Evolutionary conservation across 2,113 vertebrate genomes (phyloP).

Genomic region (Carassius carassius): DNA sequence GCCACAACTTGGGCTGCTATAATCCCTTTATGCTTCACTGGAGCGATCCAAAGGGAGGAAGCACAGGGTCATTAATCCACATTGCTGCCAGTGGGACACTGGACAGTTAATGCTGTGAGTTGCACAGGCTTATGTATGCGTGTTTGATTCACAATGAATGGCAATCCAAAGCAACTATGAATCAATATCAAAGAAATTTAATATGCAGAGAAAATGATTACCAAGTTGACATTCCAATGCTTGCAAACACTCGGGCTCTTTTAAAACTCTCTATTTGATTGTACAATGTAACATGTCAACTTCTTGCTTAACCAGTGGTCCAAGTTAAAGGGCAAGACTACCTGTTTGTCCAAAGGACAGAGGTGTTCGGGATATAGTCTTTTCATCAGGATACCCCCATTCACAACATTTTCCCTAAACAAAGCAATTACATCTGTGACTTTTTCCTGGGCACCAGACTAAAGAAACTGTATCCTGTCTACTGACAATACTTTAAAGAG

Average conservation of each 20-base stretch:
- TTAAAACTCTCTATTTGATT: background rate
- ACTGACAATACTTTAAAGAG: background rate
- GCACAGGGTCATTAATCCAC: constrained; percentile 71
- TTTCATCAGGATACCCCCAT: background rate
- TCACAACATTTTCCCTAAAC: background rate
- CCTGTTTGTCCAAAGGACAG: background rate
- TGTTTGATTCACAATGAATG: background rate
- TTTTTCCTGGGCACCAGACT: background rate
- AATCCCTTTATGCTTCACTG: constrained; percentile 77
- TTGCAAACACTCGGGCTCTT: background rate
- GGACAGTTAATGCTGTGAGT: constrained; percentile 11
- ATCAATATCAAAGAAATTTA: background rate
- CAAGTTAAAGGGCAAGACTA: background rate
- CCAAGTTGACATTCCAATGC: background rate
- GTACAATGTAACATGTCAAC: no score
- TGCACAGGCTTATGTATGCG: background rate
- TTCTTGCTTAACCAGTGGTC: background rate
- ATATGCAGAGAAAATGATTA: no score
- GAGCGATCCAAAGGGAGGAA: constrained; percentile 65
- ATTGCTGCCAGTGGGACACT: background rate
- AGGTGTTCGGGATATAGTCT: background rate
- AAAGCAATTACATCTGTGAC: background rate
- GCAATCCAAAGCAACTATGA: background rate
- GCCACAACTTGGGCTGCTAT: constrained; percentile 70
- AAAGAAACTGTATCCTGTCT: background rate